Conservation (phyloP, 1,140 invertebrate species). For the Eufriesea mexicana region DNA sequence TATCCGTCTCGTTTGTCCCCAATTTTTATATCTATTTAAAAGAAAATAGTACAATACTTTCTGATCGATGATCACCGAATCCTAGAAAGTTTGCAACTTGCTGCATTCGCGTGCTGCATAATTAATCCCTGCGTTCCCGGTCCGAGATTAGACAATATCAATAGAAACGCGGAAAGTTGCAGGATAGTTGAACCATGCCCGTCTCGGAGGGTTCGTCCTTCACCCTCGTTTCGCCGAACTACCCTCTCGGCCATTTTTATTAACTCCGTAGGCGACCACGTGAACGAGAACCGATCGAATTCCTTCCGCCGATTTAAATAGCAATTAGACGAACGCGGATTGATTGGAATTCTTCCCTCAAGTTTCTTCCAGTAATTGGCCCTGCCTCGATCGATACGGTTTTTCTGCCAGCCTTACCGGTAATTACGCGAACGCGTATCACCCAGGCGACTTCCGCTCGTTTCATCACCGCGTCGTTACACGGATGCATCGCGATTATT, state of each 20-base stretch:
- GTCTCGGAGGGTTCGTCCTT: background rate
- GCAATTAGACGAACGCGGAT: background rate
- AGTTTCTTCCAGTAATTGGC: conserved; percentile 7
- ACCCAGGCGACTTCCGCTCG: background rate
- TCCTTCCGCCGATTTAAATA: background rate
- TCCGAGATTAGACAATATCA: background rate
- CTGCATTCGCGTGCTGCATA: background rate
- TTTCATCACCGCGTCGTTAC: conserved; percentile 3
- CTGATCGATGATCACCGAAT: background rate
- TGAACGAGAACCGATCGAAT: background rate
- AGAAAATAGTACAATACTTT: background rate
- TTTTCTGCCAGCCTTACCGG: background rate
- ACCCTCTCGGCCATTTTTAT: background rate
- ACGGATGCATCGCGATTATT: conserved; percentile 1
- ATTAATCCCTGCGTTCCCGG: background rate
- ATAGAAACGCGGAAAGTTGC: background rate
- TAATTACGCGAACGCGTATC: background rate
- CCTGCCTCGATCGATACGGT: background rate
- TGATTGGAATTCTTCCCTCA: background rate
- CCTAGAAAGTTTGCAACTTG: background rate
- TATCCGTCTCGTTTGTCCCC: too few species aligned
- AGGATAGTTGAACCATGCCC: background rate
- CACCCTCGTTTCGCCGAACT: background rate
- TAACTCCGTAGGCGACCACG: background rate
- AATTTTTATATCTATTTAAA: background rate